Base-by-base conservation (phyloP, 2,113 vertebrate genomes). In the Nanorana parkeri region DNA sequence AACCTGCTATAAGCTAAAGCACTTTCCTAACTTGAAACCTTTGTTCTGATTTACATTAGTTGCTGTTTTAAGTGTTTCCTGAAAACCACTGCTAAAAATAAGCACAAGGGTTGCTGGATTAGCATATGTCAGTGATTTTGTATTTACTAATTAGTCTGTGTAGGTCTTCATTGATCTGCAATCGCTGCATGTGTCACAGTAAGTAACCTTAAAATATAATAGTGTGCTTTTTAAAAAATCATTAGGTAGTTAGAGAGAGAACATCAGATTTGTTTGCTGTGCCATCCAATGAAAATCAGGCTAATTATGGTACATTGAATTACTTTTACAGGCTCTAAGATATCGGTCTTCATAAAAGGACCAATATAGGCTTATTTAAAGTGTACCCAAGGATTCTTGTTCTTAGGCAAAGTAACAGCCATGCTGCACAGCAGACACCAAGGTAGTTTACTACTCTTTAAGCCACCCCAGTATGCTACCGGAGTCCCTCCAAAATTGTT, bases 161-260 rank as follows among this genome's bases (percentile, higher is more conserved):
- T 28, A 29, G 71, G 32, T 63, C 32, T 71, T 41, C 23, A 64
- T 72, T 55, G 56, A 72, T 81, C 58, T 64, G 68, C 32, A 52
- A 72, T 56, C 41, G 29, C 65, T 81, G 58, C 19, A 54, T 56
- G 17, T 80, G 54, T 47, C 66, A 51, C 29, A 69, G 67, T 60
- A 71, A 61, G 36, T 80, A 80, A 71, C 67, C 55, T 51, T 24
- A 80, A 56, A 80, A 80, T 77, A 78, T 56, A 51, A 60, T 61
- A 71, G 13, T 51, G 54, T 20, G 21, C 41, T 17, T 68, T 68
- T 28, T 24, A 23, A 76, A 52, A 68, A 79, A 60, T 68, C 36
- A 15, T 58, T 68, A 68, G n/a, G 1, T 52, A 60, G 21, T 80
- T 28, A 61, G 4, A 16, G 41, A 52, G 54, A 28, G 55, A 58